Evolutionary conservation across 2,888 invertebrate genomes (phyloP).

Genomic region (Melolontha melolontha): DNA sequence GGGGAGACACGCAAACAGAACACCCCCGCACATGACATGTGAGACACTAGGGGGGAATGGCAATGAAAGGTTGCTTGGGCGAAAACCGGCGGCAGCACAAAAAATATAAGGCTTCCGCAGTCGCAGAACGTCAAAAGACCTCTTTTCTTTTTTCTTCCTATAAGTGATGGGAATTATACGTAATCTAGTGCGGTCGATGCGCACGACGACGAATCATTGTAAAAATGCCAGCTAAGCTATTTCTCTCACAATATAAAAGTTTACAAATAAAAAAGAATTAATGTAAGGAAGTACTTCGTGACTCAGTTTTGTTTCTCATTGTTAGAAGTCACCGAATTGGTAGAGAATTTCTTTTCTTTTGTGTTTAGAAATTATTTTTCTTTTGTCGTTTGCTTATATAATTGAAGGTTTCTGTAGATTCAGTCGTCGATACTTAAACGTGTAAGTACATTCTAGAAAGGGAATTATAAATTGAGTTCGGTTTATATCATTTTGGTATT

Average conservation of each 20-base stretch:
- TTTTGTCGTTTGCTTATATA: too few species aligned
- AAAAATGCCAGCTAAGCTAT: constrained; percentile 27
- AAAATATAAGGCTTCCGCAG: constrained; percentile 51
- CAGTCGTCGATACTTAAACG: too few species aligned
- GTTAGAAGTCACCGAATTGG: background rate
- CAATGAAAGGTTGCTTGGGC: constrained; percentile 52
- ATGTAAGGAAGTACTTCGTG: constrained; percentile 1
- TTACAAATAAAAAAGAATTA: constrained; percentile 20
- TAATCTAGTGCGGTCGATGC: constrained; percentile 46
- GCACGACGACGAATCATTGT: constrained; percentile 31
- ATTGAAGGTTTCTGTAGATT: too few species aligned
- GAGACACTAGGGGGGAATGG: constrained; percentile 50
- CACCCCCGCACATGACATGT: constrained; percentile 55
- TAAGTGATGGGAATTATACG: constrained; percentile 51
- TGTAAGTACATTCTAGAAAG: too few species aligned
- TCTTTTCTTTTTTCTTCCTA: constrained; percentile 45
- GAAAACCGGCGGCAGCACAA: constrained; percentile 47
- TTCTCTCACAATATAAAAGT: constrained; percentile 25
- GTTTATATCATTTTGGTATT: too few species aligned
- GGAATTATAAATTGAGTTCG: too few species aligned
- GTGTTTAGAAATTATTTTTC: background rate
- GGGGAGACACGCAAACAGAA: constrained; percentile 53
- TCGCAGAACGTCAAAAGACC: constrained; percentile 45
- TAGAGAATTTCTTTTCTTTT: background rate
- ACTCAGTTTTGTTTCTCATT: background rate